Evolutionary conservation across 1,140 invertebrate genomes (phyloP).

Genomic region (Papilio xuthus): DNA sequence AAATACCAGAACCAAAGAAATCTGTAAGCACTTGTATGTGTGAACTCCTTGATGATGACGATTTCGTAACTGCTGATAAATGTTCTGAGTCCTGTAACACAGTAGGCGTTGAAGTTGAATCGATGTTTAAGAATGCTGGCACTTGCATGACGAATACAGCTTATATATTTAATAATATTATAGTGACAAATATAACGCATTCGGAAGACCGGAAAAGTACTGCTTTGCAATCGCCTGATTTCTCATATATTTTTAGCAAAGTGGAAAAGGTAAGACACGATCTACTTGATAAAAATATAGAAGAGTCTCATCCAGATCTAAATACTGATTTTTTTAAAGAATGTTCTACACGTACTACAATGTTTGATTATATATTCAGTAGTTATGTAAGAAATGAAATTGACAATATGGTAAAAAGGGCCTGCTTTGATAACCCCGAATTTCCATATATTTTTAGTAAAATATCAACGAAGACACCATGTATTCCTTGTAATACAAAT

Average conservation of each 20-base stretch:
- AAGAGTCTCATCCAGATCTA: not conserved
- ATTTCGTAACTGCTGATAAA: conserved; percentile 7
- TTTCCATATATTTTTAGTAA: conserved; percentile 35
- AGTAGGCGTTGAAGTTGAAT: not conserved
- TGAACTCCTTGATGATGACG: not conserved
- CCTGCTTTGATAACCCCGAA: conserved; percentile 21
- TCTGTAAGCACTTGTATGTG: conserved; percentile 2
- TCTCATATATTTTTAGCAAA: conserved; percentile 33
- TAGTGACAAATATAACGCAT: not conserved
- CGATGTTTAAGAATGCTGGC: not conserved
- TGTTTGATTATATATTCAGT: conserved; percentile 30
- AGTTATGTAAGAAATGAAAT: conserved; percentile 16
- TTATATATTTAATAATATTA: conserved; percentile 11
- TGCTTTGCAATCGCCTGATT: conserved; percentile 10
- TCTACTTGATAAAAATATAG: conserved; percentile 13
- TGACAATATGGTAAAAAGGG: conserved; percentile 17
- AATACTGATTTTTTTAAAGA: conserved; percentile 10
- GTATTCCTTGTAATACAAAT: not conserved
- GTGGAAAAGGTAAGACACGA: conserved; percentile 25
- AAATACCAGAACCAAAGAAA: not conserved
- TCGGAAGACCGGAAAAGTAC: not conserved
- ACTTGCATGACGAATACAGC: not conserved
- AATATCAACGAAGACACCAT: not conserved
- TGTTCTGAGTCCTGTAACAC: not conserved
- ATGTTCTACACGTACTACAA: not conserved